Evolutionary conservation across 1,140 invertebrate genomes (phyloP), one percentile per base, ranked within the genome.

Genomic region (Drosophila funebris): DNA sequence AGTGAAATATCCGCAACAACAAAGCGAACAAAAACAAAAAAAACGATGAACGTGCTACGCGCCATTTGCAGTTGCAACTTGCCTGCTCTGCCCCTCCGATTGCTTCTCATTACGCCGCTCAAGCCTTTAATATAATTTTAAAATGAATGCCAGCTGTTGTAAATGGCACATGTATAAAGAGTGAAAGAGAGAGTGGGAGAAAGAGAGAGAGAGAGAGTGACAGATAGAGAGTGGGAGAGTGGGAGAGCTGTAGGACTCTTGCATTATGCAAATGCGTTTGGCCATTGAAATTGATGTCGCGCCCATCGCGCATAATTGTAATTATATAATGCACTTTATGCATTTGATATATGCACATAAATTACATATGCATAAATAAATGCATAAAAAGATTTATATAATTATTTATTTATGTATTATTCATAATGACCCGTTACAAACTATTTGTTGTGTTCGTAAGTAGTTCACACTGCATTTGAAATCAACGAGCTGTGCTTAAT

Each of bases 401-500:
- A 67, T 60, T 62, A 44, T 33, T 46, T 22, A 57, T 60, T 52
- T 58, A 60, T 76, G 56, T 70, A 76, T 80, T 70, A 84, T 84
- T 56, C 76, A 80, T 80, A 74, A 68, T 72, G 41, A 6, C n/a
- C 16, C 16, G 39, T 43, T 43, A 9, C 7, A 43, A 20, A 43
- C 16, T 43, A 43, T 43, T n/a, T 16, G 13, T 18, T 22, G 31
- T n/a, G n/a, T n/a, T n/a, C n/a, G n/a, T 11, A 36, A 18, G 33
- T 3, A 36, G 3, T 36, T 13, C 46, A 5, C 43, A 20, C 52
- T 9, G 33, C 43, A 52, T 43, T 68, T 63, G 74, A 74, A 79
- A 64, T 75, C 62, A 73, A 61, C 63, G 68, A 37, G 69, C 37
- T 50, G 44, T 52, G 68, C 76, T 63, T 71, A 66, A 85, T 80